Evolutionary conservation across 2,888 invertebrate genomes (phyloP), one percentile per base, ranked within the genome.

Genomic region (Hydrotaea diabolus): DNA sequence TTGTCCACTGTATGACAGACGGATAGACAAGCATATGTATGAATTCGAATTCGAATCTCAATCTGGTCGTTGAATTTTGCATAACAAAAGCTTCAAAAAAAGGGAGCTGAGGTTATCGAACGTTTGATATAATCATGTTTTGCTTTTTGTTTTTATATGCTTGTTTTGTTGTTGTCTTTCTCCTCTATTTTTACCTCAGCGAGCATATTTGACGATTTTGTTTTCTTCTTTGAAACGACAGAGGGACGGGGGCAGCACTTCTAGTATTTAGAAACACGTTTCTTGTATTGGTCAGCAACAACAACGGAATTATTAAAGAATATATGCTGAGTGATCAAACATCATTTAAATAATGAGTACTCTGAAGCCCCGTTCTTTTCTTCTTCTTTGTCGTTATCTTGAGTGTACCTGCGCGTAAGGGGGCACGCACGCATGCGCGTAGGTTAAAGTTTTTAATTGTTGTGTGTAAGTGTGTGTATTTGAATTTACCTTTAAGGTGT

Each of bases 121-220:
- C 90, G 90, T 88, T 91, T 90, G 89, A 91, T 91, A 89, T 89
- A 88, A 89, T 90, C 89, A 89, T 85, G 86, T 87, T 88, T 89
- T 66, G 43, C 55, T 84, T 75, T 82, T 7, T 31, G n/a, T n/a
- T n/a, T n/a, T n/a, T n/a, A n/a, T n/a, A 36, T 36, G 3, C 3
- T 36, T 82, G 55, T 64, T n/a, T 43, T 39, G 9, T 66, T 23
- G 13, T 72, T 72, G 43, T 77, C 46, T 77, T 79, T 55, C 57
- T 73, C 81, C 80, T 17, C 62, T 72, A 72, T 72, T 72, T 72
- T 36, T 72, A 72, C 55, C 53, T 53, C 15, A 74, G 77, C 82
- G 3, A 31, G 87, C 87, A 86, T 87, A 43, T 69, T 26, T 69
- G 69, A 69, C 23, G 21, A 49, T 43, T 82, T 81, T 75, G 31